Percentiles rank a stretch among this genome's conserved stretches.
Evolutionary conservation across 2,113 vertebrate genomes (phyloP).

Genomic region (Hippocampus comes): DNA sequence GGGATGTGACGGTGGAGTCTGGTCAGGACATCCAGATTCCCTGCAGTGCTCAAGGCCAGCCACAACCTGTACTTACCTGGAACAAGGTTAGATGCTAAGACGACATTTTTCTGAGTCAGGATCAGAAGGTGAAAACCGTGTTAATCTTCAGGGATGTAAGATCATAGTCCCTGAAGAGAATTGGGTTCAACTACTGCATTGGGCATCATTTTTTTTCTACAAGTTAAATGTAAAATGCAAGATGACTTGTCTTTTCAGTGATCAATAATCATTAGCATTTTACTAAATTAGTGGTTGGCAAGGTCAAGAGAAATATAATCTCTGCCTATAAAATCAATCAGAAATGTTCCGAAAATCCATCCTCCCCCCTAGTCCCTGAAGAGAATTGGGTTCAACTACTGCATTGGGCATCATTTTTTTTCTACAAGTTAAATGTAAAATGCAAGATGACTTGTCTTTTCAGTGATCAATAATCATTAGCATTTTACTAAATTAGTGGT

Average conservation of each 20-base stretch:
- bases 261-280: not conserved
- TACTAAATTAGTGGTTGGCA: not conserved
- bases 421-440: not conserved
- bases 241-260: too few species aligned
- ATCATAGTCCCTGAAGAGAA: not conserved
- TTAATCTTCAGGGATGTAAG: not conserved
- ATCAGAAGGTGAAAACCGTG: not conserved
- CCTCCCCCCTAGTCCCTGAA: not conserved
- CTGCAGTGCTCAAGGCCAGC: slow-evolving; percentile 92
- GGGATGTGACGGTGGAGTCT: slow-evolving; percentile 90
- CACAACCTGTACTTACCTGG: slow-evolving; percentile 91
- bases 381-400: not conserved
- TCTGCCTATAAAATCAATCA: not conserved
- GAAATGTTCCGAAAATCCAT: not conserved
- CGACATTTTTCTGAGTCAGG: slow-evolving; percentile 3
- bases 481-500: not conserved
- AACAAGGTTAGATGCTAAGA: slow-evolving; percentile 83
- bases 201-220: not conserved
- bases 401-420: not conserved
- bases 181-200: not conserved
- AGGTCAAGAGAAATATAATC: not conserved
- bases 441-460: not conserved
- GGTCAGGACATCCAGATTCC: slow-evolving; percentile 90
- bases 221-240: not conserved
- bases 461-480: not conserved